Evolutionary conservation across 2,113 vertebrate species (phyloP).

Genomic region (Vireo altiloquus): DNA sequence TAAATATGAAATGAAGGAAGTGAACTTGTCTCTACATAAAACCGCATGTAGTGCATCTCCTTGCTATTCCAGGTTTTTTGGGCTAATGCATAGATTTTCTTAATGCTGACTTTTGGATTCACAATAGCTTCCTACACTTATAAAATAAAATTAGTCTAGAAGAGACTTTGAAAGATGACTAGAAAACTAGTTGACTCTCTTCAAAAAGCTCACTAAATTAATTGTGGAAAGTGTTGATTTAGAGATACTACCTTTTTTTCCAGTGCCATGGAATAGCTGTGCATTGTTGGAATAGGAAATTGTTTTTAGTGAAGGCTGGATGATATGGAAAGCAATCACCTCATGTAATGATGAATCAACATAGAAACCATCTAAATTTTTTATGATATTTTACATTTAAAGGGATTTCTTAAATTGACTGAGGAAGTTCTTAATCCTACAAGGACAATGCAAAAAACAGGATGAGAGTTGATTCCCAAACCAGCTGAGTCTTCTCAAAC

Average conservation of each 20-base stretch:
- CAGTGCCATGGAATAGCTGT: background rate
- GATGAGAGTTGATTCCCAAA: background rate
- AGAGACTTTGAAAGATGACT: background rate
- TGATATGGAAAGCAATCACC: background rate
- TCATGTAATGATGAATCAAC: background rate
- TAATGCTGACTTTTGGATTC: background rate
- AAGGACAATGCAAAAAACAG: background rate
- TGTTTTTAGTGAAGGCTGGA: background rate
- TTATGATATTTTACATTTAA: background rate
- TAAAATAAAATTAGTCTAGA: background rate
- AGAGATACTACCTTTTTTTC: background rate
- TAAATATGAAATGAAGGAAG: background rate
- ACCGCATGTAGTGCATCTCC: background rate
- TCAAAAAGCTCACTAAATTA: background rate
- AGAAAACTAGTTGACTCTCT: background rate
- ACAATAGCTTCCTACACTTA: background rate
- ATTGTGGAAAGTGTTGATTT: background rate
- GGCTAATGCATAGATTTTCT: background rate
- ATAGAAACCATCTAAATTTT: background rate
- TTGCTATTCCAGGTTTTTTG: background rate
- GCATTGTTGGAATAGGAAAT: background rate
- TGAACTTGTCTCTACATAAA: background rate
- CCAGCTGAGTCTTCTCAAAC: background rate
- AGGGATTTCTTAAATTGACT: background rate
- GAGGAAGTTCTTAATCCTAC: background rate